Evolutionary conservation across 1,140 invertebrate species (phyloP).

Genomic region (Nymphalis io): DNA sequence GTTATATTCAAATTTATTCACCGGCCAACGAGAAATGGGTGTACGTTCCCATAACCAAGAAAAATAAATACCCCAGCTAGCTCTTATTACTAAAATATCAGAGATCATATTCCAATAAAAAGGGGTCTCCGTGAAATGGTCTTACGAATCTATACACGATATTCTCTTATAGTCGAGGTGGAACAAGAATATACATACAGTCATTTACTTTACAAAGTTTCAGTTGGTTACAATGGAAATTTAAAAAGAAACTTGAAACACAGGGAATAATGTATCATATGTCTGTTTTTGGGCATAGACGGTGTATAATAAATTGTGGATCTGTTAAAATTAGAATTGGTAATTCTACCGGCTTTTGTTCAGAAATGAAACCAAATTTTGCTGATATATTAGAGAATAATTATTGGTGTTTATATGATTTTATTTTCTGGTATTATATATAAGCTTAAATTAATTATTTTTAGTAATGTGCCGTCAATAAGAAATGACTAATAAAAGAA

Average conservation of each 20-base stretch:
- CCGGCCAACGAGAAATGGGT: constrained; percentile 25
- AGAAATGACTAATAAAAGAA: too few relatives aligned
- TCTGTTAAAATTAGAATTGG: neutral
- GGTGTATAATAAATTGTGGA: constrained; percentile 3
- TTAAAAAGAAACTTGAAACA: constrained; percentile 20
- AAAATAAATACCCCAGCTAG: neutral
- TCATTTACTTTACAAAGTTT: constrained; percentile 12
- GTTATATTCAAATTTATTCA: constrained; percentile 35
- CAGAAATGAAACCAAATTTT: neutral
- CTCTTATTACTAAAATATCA: constrained; percentile 3
- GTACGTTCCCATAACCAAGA: constrained; percentile 12
- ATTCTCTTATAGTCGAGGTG: constrained; percentile 6
- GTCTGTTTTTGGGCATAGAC: constrained; percentile 7
- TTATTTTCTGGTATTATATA: too few relatives aligned
- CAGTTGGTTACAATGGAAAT: constrained; percentile 18
- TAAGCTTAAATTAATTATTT: too few relatives aligned
- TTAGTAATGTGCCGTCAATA: too few relatives aligned
- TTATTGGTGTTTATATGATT: too few relatives aligned
- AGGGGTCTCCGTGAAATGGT: neutral
- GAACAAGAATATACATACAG: constrained; percentile 22
- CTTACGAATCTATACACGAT: constrained; percentile 18
- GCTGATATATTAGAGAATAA: neutral
- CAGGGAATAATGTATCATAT: constrained; percentile 22
- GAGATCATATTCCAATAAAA: constrained; percentile 9
- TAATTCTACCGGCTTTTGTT: neutral